These are phyloP conservation scores for Asarcornis scutulata DNA, from an alignment of 2,113 vertebrate species.

Conservation along the genomic window DNA sequence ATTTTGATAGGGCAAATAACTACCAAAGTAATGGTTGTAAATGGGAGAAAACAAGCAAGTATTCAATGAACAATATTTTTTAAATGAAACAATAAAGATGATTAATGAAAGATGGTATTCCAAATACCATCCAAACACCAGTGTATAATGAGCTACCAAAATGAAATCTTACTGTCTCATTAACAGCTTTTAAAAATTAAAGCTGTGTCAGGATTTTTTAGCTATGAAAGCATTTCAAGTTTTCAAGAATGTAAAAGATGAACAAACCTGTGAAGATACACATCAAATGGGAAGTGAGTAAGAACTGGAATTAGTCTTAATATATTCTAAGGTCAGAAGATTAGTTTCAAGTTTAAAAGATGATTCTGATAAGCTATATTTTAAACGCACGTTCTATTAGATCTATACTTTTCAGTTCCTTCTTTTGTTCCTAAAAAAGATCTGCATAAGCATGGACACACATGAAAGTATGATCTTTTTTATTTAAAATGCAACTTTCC, in stretches of 20 bases:
- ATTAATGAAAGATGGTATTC: not conserved
- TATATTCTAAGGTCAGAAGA: not conserved
- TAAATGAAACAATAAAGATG: not conserved
- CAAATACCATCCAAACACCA: not conserved
- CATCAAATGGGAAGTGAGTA: not conserved
- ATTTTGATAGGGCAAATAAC: not conserved
- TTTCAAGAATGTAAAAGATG: not conserved
- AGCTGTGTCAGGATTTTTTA: not conserved
- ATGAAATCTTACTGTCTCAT: not conserved
- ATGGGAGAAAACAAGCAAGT: not conserved
- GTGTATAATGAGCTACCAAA: not conserved
- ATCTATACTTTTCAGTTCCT: not conserved
- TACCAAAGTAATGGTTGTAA: not conserved
- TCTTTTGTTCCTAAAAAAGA: not conserved
- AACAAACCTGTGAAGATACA: not conserved
- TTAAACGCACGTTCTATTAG: not conserved
- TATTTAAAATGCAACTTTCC: conserved; percentile 34
- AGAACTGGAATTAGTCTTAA: not conserved
- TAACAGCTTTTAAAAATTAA: not conserved
- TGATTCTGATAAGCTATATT: not conserved
- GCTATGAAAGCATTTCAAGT: not conserved
- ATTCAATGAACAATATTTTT: not conserved
- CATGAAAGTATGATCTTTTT: not conserved
- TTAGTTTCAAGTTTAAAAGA: not conserved
- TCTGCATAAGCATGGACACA: accelerated